phyloP scores from a whole-genome alignment of 2,797 vertebrate species.

The Smutsia gigantea region DNA sequence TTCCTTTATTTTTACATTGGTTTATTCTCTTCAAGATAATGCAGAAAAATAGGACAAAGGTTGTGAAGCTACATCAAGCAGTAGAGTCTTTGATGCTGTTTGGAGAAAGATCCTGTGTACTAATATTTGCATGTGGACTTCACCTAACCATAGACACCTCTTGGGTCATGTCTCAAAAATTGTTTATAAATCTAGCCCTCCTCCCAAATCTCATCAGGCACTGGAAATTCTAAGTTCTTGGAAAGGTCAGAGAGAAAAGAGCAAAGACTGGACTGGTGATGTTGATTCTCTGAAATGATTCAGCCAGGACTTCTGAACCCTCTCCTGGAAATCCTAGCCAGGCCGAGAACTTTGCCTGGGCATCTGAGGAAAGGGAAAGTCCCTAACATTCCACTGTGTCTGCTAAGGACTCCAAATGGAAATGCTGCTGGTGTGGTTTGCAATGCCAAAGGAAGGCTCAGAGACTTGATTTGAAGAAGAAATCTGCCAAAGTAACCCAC shows the following conservation, averaged over 20 bases:
- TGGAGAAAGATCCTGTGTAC: background rate
- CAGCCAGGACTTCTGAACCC: background rate
- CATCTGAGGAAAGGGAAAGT: background rate
- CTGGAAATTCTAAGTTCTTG: background rate
- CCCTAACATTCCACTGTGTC: background rate
- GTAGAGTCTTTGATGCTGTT: background rate
- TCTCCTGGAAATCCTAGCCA: background rate
- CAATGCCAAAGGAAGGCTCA: background rate
- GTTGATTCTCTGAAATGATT: background rate
- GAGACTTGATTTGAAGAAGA: background rate
- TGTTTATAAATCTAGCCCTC: background rate
- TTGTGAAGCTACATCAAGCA: background rate
- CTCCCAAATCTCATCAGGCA: background rate
- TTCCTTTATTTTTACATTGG: background rate
- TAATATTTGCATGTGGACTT: background rate
- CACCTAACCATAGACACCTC: background rate
- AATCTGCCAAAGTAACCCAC: background rate
- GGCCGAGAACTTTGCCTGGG: background rate
- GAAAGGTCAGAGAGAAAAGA: background rate
- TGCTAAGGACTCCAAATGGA: background rate
- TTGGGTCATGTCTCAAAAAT: background rate
- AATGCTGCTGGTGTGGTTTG: background rate
- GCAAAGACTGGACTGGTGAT: background rate
- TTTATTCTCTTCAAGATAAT: background rate
- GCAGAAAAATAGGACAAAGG: background rate